Evolutionary conservation across 2,797 vertebrate genomes (phyloP).

Genomic region (Geotrypetes seraphini): DNA sequence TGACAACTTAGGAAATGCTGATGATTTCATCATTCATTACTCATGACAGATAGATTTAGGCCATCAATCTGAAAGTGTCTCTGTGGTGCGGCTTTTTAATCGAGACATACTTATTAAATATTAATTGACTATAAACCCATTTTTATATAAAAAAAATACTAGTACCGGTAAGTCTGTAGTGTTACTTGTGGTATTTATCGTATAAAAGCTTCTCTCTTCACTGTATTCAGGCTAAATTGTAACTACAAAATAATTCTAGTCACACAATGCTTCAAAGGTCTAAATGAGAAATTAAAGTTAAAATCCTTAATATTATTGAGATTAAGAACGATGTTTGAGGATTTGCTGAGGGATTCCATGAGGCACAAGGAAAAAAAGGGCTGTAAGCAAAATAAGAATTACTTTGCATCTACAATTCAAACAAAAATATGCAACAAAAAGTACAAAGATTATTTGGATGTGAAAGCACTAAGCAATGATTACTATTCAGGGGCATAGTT

Average conservation of each 20-base stretch:
- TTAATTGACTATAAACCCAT: no score
- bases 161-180: no score
- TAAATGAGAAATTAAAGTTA: constrained; percentile 43
- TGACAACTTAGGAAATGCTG: no score
- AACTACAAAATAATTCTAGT: constrained; percentile 54
- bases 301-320: constrained; percentile 48
- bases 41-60: no score
- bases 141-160: no score
- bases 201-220: constrained; percentile 41
- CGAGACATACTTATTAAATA: no score
- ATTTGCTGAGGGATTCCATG: constrained; percentile 53
- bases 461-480: constrained; percentile 28
- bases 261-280: constrained; percentile 58
- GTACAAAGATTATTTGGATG: constrained; percentile 38
- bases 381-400: constrained; percentile 29
- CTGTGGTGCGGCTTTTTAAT: no score
- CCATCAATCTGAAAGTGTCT: no score
- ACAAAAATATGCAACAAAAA: constrained; percentile 35
- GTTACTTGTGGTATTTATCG: no score
- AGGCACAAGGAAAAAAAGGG: constrained; percentile 37
- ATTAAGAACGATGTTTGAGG: constrained; percentile 54
- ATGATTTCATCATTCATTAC: no score
- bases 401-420: constrained; percentile 41
- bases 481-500: constrained; percentile 11
- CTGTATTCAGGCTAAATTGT: constrained; percentile 48